Evolutionary conservation across 2,797 vertebrate species (phyloP), one percentile per base, ranked within the genome.

Genomic region (Botia kubotai): DNA sequence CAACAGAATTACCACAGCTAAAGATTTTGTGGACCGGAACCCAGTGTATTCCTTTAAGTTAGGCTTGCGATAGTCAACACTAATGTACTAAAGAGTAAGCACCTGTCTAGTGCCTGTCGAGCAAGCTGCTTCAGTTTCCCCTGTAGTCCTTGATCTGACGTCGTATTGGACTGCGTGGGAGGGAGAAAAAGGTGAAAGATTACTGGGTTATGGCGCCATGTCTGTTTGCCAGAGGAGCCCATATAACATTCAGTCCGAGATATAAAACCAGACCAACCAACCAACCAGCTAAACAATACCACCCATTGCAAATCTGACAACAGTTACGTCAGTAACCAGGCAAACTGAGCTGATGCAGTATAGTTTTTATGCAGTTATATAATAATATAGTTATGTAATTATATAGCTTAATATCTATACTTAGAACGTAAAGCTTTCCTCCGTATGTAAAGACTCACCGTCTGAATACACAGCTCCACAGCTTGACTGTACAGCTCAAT

Each of bases 401-500:
- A 13, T 50, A 50, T 50, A 50, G 33, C 4, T 3, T 3, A 33
- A 33, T 21, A 58, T 8, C 21, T 12, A 19, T 29, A 36, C 8
- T 17, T 17, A 16, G 2, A 8, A 65, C 11, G 13, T 16, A 63
- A 6, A 65, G 36, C 58, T 58, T 62, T 79, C 17, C 3, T 16
- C 55, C 23, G 26, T 1, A 66, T 19, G 2, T 21, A 46, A 36
- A 16, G 87, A 94, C 93, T 84, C 92, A 99, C 98, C 19, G 97
- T 96, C 91, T 95, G 95, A 78, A 99, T 95, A 92, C 98, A 99
- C 86, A 99, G 95, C 85, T 99, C 98, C 90, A 99, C 97, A 0
- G 96, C 98, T 92, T 99, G 96, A 5, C 95, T 96, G 91, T 99
- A 99, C 63, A 99, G 89, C 79, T 99, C 97, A 55, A 99, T 87